phyloP scores from a whole-genome alignment of 2,113 vertebrate species.

The Salvelinus namaycush region DNA sequence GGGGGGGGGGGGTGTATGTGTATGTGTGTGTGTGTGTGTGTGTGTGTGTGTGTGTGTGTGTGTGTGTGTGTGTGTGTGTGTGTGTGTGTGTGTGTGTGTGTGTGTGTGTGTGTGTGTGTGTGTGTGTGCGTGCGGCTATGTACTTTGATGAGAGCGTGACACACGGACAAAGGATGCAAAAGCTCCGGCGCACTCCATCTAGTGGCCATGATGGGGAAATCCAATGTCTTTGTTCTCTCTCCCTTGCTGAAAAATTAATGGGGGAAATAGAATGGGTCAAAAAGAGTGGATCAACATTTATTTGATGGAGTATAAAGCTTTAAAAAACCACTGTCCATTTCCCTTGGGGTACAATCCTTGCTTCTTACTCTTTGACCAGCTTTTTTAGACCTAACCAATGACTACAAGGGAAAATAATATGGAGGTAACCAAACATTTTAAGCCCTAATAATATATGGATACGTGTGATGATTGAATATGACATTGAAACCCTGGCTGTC shows the following conservation, averaged over 20 bases:
- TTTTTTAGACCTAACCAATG: too few relatives aligned
- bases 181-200: slow-evolving; percentile 22
- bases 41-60: slow-evolving; percentile 27
- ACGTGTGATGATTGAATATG: too few relatives aligned
- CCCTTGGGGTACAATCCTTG: too few relatives aligned
- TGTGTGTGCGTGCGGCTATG: background rate
- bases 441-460: too few relatives aligned
- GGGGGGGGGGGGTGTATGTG: background rate
- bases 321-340: too few relatives aligned
- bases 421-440: too few relatives aligned
- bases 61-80: slow-evolving; percentile 2
- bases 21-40: slow-evolving; percentile 11
- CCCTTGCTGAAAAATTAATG: slow-evolving; percentile 30
- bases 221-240: slow-evolving; percentile 30
- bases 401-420: too few relatives aligned
- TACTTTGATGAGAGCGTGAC: background rate
- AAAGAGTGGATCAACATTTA: too few relatives aligned
- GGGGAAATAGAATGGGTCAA: slow-evolving; percentile 33
- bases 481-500: too few relatives aligned
- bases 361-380: too few relatives aligned
- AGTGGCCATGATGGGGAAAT: slow-evolving; percentile 14
- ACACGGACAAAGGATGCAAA: slow-evolving; percentile 24
- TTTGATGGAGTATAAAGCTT: too few relatives aligned
- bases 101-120: slow-evolving; percentile 34
- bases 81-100: slow-evolving; percentile 12